Conservation (phyloP, 2,113 vertebrate genomes). For the Cromileptes altivelis region DNA sequence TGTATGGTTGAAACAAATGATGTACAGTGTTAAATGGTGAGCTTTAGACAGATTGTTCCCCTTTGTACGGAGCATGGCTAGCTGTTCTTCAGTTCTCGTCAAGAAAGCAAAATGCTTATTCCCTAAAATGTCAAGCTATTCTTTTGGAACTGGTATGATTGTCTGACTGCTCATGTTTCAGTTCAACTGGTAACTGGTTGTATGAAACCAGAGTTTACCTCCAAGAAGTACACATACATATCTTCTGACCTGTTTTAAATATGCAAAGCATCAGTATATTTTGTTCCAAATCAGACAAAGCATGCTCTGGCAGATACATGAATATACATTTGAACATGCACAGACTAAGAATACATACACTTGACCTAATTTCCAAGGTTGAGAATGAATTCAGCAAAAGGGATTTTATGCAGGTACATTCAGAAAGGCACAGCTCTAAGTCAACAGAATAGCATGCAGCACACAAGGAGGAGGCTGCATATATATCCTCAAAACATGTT, state of each 20-base stretch:
- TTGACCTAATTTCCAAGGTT: constrained; percentile 2
- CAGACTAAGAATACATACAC: not conserved
- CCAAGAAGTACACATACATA: not conserved
- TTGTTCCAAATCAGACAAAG: not conserved
- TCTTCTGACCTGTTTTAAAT: not conserved
- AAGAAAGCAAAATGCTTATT: no score
- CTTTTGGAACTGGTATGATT: no score
- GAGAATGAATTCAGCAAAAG: not conserved
- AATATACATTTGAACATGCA: not conserved
- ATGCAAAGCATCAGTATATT: not conserved
- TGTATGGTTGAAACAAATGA: no score
- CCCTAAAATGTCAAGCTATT: no score
- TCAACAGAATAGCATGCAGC: not conserved
- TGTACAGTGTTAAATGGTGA: no score
- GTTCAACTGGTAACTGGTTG: no score
- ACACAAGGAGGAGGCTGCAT: not conserved
- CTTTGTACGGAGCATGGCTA: no score
- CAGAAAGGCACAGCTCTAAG: not conserved
- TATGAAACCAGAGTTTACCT: not conserved
- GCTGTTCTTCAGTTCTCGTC: no score
- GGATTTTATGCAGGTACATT: not conserved
- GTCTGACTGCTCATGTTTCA: not conserved
- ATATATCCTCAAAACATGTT: not conserved
- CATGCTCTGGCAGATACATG: constrained; percentile 1
- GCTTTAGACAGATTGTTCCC: no score